Conservation (phyloP, 2,113 vertebrate genomes). For the Panurus biarmicus region DNA sequence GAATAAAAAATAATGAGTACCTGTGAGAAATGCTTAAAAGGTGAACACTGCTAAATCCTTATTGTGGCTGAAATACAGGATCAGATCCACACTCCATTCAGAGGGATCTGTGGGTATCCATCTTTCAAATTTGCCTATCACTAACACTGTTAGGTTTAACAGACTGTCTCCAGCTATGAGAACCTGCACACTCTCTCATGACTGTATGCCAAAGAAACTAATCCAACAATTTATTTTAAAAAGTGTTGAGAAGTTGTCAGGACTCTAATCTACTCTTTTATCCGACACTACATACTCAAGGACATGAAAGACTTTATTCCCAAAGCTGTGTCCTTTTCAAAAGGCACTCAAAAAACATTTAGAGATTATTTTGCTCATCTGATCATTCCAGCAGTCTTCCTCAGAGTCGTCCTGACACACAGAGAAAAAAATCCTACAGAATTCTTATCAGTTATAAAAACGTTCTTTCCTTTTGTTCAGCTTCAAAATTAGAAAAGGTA, state of each 20-base stretch:
- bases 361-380: neutral
- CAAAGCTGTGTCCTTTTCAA: neutral
- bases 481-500: neutral
- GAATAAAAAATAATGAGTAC: neutral
- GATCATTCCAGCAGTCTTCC: neutral
- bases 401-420: neutral
- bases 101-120: neutral
- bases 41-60: neutral
- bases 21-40: neutral
- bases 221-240: neutral
- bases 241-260: neutral
- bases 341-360: neutral
- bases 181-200: neutral
- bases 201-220: neutral
- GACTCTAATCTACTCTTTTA: neutral
- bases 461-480: neutral
- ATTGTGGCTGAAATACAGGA: neutral
- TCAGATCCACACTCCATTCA: neutral
- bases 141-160: neutral
- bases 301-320: neutral
- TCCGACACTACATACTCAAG: neutral
- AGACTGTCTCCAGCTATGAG: neutral
- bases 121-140: neutral
- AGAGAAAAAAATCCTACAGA: neutral
- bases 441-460: neutral